These are phyloP conservation scores for Bergia sp. DNA, from an alignment of 92 coral and sea anemone species.

Conservation along the genomic window DNA sequence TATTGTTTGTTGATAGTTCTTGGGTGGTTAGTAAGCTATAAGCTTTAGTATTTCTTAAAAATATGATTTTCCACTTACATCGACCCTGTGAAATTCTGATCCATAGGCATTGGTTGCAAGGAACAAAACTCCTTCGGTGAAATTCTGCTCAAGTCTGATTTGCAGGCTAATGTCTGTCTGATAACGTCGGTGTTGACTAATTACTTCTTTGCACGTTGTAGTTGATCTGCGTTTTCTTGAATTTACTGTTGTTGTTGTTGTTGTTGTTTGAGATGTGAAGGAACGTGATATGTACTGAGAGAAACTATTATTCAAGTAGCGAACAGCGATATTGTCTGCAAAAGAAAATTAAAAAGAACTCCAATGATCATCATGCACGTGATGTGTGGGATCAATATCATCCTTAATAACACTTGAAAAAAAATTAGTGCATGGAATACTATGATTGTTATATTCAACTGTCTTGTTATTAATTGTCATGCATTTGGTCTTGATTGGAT, in stretches of 20 bases:
- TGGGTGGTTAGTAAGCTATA: neutral
- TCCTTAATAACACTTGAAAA: neutral
- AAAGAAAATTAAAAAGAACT: neutral
- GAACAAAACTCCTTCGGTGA: constrained; percentile 62
- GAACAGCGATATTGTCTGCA: constrained; percentile 68
- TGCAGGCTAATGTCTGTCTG: constrained; percentile 62
- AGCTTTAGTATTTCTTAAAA: no score
- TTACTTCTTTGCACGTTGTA: neutral
- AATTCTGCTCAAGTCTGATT: constrained; percentile 46
- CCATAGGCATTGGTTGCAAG: constrained; percentile 81
- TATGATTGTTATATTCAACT: no score
- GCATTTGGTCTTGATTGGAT: no score
- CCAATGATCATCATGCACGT: neutral
- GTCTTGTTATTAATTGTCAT: no score
- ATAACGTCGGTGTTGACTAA: constrained; percentile 44
- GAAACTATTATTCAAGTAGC: constrained; percentile 69
- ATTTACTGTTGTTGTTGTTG: constrained; percentile 37
- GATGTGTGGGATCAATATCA: neutral
- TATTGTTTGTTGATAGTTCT: no score
- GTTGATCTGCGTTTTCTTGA: constrained; percentile 23
- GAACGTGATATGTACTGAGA: constrained; percentile 68
- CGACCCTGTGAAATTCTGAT: constrained; percentile 77
- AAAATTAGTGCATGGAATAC: neutral
- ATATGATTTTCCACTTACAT: constrained; percentile 54
- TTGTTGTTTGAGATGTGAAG: constrained; percentile 47